Evolutionary conservation across 2,888 invertebrate genomes (phyloP).

Genomic region (Panorpa germanica): DNA sequence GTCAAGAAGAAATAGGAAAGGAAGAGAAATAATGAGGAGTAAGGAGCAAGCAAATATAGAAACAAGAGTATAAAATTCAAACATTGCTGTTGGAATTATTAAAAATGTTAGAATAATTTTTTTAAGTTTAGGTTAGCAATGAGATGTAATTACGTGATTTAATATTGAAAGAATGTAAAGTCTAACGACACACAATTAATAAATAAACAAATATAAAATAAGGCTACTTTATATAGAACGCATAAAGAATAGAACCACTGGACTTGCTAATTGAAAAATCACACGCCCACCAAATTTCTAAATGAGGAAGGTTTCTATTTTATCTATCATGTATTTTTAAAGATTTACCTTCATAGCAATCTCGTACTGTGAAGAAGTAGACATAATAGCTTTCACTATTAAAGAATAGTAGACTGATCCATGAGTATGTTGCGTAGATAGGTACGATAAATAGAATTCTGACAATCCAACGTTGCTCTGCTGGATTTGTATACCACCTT

Average conservation of each 20-base stretch:
- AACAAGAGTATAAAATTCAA: no score
- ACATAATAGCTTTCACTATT: constrained; percentile 95
- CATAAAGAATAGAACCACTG: no score
- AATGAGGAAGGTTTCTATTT: no score
- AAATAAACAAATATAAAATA: constrained; percentile 4
- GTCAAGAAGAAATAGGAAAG: no score
- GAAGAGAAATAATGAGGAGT: no score
- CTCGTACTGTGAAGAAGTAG: constrained; percentile 96
- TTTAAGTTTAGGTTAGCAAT: no score
- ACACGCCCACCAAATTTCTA: no score
- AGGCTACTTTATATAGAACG: not conserved
- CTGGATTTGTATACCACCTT: constrained; percentile 96
- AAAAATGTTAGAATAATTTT: no score
- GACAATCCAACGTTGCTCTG: constrained; percentile 98
- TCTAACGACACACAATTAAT: not conserved
- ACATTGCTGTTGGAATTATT: no score
- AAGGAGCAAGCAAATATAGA: no score
- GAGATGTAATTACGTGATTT: no score
- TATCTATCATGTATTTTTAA: constrained; percentile 3
- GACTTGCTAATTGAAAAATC: no score
- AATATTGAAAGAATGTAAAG: not conserved
- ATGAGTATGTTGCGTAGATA: constrained; percentile 95
- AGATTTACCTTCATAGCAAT: constrained; percentile 89
- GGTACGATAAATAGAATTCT: constrained; percentile 98
- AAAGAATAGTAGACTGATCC: constrained; percentile 96